Base-by-base conservation (phyloP, 2,888 invertebrate genomes). In the Heterodera filipjevi region DNA sequence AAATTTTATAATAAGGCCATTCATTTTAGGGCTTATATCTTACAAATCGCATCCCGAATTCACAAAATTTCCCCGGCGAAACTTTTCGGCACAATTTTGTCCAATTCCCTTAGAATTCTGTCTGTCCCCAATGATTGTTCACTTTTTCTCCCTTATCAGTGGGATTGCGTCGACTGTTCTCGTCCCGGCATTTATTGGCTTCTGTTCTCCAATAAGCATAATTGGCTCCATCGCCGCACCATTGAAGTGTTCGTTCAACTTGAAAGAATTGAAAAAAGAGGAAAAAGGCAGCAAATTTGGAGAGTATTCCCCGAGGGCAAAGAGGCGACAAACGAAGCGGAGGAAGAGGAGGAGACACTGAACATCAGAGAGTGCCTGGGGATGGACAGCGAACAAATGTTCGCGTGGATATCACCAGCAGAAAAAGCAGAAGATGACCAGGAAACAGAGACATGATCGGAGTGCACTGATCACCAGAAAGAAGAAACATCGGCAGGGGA, bases 121-220 rank as follows among this genome's bases (percentile, higher is more conserved):
- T 30, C 8, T 22, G 22, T 73, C 12, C 22, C 49, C 33, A n/a
- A 32, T 12, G 19, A 75, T n/a, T 35, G 66, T 0, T 77, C 44
- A 16, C 16, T 19, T 49, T 44, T 32, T 49, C 46, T 68, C 30
- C 44, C 35, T 16, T n/a, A 12, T 74, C 39, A 77, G 77, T 68
- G 71, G 75, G 75, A 75, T 22, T 53, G 59, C 33, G 46, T 75
- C 30, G 66, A 75, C 44, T 75, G 59, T 49, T 27, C 35, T 44
- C 16, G 71, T 84, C 68, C 76, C 83, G 85, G 68, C 85, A 86
- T 76, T 82, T 83, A 71, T 70, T 86, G 59, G 82, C 86, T 10
- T 44, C 66, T 75, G n/a, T 88, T 89, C 76, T 84, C 87, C 80
- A 89, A 89, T 81, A 84, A 85, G 35, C 86, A 87, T 74, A 83